Base-by-base conservation (phyloP, 2,888 invertebrate species). In the Tuberolachnus salignus region DNA sequence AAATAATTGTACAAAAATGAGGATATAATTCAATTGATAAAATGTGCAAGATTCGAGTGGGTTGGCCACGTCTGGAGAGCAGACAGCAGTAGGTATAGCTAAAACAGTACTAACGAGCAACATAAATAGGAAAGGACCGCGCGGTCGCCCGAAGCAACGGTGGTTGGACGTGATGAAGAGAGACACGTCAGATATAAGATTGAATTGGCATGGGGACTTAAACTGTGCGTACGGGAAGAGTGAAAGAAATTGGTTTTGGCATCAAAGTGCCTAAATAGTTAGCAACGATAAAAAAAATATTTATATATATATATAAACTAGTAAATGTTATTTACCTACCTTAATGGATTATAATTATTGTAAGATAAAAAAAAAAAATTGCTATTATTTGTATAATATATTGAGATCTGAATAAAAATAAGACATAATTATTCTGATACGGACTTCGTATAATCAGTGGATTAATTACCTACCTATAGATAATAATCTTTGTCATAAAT, bases 81-180 rank as follows among this genome's bases (percentile, higher is more conserved):
- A 9, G 26, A 67, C 21, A 49, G 23, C 14, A 67, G 66, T n/a
- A n/a, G n/a, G n/a, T 51, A 51, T 51, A 16, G 19, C n/a, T 11
- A 44, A 64, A 14, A 64, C 44, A 44, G 44, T 64, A 19, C 44
- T 44, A 19, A 11, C 44, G 64, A 64, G 49, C 16, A 51, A 67
- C 34, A 11, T 46, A 49, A 67, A 67, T n/a, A 23, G 9, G 66
- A 16, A 67, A 51, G 23, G 66, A 67, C 49, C 49, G 16, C 51
- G 14, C 1, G 66, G 66, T 2, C 11, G 26, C 14, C 51, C 23
- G 14, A 19, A 51, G 23, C 51, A 67, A 51, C 4, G 51, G 23
- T 67, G 23, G 49, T 10, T 64, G 9, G 19, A 64, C 13, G 21
- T 19, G 21, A 21, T 64, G 1, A 64, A 44, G 46, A 46, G 34